Base-by-base conservation (phyloP, 1,140 invertebrate species). In the Aricia agestis region DNA sequence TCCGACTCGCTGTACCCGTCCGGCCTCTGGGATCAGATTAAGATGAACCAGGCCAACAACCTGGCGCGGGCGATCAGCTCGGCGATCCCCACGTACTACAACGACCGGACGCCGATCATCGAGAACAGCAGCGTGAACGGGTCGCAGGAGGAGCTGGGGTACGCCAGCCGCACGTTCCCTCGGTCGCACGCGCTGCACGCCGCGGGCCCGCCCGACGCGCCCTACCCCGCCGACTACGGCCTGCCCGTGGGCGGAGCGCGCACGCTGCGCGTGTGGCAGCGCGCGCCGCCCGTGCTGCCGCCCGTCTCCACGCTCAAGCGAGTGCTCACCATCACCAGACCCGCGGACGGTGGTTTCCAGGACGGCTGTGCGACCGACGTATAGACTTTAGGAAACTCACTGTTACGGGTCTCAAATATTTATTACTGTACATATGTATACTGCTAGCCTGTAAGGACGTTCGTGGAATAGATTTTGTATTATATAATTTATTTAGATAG, bases 341-440 rank as follows among this genome's bases (percentile, higher is more conserved):
- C 96, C 85, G 96, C 96, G 17, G 97, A 98, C 82, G 97, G 98
- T 87, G 96, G 97, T 17, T 98, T 97, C 81, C 97, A 97, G 85
- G 97, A 98, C 92, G 96, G 96, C 73, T 97, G 96, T 85, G 97
- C 96, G 59, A 98, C 97, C 19, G 97, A 98, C 89, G 97, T 98
- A 83, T 98, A 86, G 77, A 80, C 72, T 78, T 66, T 78, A 71
- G 59, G 77, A 76, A 79, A 74, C 79, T 78, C 82, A 78, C 74
- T 82, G 36, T 63, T 70, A 70, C 68, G 68, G 68, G 68, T 70
- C 68, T 76, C 71, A 73, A 78, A 78, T 79, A 79, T 78, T 74
- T 81, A 78, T 63, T 82, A 85, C 77, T 89, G 88, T 90, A 89
- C 81, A 87, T 86, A 87, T 82, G 78, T 85, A 83, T 84, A 79